phyloP scores from a whole-genome alignment of 2,797 vertebrate genomes.

The Myripristis jacobus region DNA sequence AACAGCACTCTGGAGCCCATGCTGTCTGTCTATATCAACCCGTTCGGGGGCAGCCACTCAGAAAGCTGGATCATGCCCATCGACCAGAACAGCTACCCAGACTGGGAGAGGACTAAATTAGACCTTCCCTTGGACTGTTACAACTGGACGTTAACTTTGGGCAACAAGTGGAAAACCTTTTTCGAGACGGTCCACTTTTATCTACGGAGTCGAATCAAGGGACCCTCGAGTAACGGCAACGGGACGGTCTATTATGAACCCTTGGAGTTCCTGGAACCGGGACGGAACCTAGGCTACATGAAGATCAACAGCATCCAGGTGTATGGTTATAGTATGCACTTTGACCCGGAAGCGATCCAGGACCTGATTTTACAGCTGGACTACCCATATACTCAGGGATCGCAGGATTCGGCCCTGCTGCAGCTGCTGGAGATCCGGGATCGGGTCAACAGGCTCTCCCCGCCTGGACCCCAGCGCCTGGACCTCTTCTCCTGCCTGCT shows the following conservation, averaged over 20 bases:
- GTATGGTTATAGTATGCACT: constrained; percentile 99
- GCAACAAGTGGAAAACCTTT: constrained; percentile 99
- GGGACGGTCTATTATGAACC: constrained; percentile 93
- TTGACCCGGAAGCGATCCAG: constrained; percentile 96
- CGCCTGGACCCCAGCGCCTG: constrained; percentile 91
- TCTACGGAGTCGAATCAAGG: constrained; percentile 91
- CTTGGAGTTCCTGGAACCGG: constrained; percentile 93
- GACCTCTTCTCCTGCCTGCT: constrained; percentile 97
- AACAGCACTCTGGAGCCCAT: constrained; percentile 97
- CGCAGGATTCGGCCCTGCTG: constrained; percentile 95
- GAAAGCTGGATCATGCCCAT: constrained; percentile 99
- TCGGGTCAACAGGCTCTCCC: constrained; percentile 96
- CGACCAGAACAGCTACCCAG: constrained; percentile 93
- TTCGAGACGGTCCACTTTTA: constrained; percentile 99
- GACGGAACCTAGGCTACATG: constrained; percentile 95
- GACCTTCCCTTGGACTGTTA: constrained; percentile 95
- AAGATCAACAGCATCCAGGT: constrained; percentile 98
- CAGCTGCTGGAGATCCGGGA: constrained; percentile 96
- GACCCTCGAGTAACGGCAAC: constrained; percentile 86
- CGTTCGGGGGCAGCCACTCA: constrained; percentile 98
- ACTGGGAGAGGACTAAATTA: constrained; percentile 98
- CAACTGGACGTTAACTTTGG: constrained; percentile 96
- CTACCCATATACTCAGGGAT: constrained; percentile 98
- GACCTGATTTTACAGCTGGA: constrained; percentile 98
- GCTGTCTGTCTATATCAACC: constrained; percentile 95